A percentile compares a stretch with the other conserved stretches of the same genome.
phyloP scores from a whole-genome alignment of 2,888 invertebrate genomes.

The Germaria angustata region DNA sequence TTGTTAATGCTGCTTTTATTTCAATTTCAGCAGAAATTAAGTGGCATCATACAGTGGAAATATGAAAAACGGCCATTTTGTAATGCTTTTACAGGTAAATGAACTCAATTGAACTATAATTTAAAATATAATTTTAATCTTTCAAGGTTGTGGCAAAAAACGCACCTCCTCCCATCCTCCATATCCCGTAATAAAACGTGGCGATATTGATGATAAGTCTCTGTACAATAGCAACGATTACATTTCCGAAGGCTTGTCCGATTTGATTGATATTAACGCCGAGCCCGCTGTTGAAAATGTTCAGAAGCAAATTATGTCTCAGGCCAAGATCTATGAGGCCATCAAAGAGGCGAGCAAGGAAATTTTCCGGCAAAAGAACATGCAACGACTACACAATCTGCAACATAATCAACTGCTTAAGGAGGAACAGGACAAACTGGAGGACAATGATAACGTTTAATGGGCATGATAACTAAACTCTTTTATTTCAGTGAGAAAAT shows the following conservation, averaged over 20 bases:
- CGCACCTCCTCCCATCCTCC: constrained; percentile 81
- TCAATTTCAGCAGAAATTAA: constrained; percentile 74
- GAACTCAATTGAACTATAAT: not conserved
- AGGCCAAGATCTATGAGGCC: constrained; percentile 87
- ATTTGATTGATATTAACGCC: constrained; percentile 83
- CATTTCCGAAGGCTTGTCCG: constrained; percentile 84
- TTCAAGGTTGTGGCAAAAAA: constrained; percentile 87
- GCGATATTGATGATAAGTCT: constrained; percentile 79
- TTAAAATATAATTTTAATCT: not conserved
- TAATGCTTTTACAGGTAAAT: constrained; percentile 89
- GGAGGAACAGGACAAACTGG: constrained; percentile 46
- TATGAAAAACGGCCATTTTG: constrained; percentile 90
- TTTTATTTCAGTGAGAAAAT: not conserved
- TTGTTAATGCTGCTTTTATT: not conserved
- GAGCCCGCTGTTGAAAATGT: constrained; percentile 86
- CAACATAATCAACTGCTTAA: constrained; percentile 51
- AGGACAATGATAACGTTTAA: constrained; percentile 52
- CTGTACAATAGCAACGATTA: constrained; percentile 78
- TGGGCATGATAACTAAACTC: not conserved
- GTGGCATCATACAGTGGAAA: constrained; percentile 80
- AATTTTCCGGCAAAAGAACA: constrained; percentile 83
- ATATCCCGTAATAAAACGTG: constrained; percentile 74
- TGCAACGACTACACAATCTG: constrained; percentile 71
- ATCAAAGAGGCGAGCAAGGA: constrained; percentile 89
- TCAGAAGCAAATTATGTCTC: constrained; percentile 88